These are phyloP conservation scores for Halocaridina rubra DNA, from an alignment of 2,888 invertebrate genomes.

Conservation along the genomic window DNA sequence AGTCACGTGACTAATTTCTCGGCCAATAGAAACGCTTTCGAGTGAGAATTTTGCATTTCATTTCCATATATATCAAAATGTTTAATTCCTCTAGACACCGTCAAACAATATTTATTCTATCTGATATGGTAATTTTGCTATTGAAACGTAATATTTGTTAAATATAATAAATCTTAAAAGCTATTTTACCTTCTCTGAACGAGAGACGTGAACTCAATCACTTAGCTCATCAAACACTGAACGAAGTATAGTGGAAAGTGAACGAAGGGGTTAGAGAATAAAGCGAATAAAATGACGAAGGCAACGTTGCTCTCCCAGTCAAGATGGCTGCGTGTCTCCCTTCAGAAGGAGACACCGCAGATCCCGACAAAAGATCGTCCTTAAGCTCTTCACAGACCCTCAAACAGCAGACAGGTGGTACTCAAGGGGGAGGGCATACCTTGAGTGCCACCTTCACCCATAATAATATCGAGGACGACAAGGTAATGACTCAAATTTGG, in stretches of 20 bases:
- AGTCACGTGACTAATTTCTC: conserved; percentile 31
- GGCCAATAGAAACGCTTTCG: conserved; percentile 17
- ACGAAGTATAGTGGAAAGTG: background rate
- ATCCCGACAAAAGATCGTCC: conserved; percentile 39
- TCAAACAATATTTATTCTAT: no score
- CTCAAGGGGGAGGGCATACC: conserved; percentile 1
- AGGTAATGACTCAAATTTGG: conserved; percentile 20
- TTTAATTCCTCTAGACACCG: background rate
- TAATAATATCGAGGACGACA: conserved; percentile 33
- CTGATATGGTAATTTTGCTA: no score
- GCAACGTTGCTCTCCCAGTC: conserved; percentile 49
- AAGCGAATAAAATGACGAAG: background rate
- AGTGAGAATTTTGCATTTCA: background rate
- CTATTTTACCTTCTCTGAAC: background rate
- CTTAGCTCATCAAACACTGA: background rate
- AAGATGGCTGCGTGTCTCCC: conserved; percentile 63
- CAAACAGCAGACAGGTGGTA: conserved; percentile 25
- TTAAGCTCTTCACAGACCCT: conserved; percentile 14
- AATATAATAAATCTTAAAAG: background rate
- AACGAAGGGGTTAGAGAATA: background rate
- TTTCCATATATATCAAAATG: background rate
- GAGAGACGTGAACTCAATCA: no score
- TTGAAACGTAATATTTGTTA: no score
- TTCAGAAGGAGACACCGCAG: conserved; percentile 51
- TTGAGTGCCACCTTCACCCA: conserved; percentile 28